Evolutionary conservation across 2,888 invertebrate species (phyloP).

Genomic region (Lymantria dispar): DNA sequence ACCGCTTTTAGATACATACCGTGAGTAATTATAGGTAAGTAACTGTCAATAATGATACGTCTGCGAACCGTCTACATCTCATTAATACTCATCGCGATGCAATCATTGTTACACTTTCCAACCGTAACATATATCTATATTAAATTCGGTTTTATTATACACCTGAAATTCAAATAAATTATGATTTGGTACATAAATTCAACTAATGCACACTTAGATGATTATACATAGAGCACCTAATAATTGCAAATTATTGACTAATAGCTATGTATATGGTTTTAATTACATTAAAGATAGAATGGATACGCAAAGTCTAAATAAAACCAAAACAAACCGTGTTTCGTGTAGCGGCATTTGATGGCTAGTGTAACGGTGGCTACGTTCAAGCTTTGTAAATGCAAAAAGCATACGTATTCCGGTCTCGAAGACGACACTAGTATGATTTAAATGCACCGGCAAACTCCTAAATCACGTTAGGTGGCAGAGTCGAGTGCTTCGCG

Average conservation of each 20-base stretch:
- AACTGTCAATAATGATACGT: slow-evolving; percentile 39
- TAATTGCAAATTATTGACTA: slow-evolving; percentile 33
- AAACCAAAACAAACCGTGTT: slow-evolving; percentile 60
- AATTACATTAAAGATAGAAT: neutral
- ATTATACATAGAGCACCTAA: slow-evolving; percentile 28
- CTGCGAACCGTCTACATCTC: slow-evolving; percentile 26
- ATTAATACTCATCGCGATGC: slow-evolving; percentile 29
- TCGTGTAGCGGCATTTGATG: slow-evolving; percentile 37
- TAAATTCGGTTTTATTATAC: slow-evolving; percentile 32
- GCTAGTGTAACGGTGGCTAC: slow-evolving; percentile 47
- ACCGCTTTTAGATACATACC: slow-evolving; percentile 66
- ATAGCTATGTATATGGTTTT: neutral
- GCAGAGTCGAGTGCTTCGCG: slow-evolving; percentile 61
- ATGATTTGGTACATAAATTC: slow-evolving; percentile 33
- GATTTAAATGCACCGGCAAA: slow-evolving; percentile 67
- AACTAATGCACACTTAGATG: slow-evolving; percentile 20
- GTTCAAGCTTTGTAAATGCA: slow-evolving; percentile 53
- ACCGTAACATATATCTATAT: slow-evolving; percentile 24
- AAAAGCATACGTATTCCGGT: slow-evolving; percentile 62
- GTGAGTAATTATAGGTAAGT: slow-evolving; percentile 73
- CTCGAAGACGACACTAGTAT: slow-evolving; percentile 64
- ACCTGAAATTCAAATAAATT: slow-evolving; percentile 19
- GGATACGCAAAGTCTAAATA: slow-evolving; percentile 43
- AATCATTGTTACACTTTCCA: slow-evolving; percentile 36
- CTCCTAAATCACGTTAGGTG: slow-evolving; percentile 75